These are phyloP conservation scores for Pocillopora verrucosa DNA, from an alignment of 64 coral and sea anemone genomes.

Conservation along the genomic window DNA sequence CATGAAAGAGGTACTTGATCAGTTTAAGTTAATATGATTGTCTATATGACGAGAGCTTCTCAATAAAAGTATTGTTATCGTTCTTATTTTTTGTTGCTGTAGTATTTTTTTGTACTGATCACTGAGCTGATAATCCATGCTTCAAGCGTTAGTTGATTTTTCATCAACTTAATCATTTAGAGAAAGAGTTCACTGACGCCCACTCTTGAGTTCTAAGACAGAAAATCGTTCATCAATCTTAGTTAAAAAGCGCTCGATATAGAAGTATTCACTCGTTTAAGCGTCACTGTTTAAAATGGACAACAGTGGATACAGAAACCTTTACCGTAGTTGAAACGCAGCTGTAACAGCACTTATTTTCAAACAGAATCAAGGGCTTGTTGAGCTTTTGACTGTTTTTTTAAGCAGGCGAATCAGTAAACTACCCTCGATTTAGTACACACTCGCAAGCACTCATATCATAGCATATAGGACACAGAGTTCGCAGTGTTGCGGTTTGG, in stretches of 20 bases:
- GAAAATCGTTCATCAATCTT: conserved; percentile 5
- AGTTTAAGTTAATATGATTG: too few relatives aligned
- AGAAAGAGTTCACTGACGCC: conserved; percentile 17
- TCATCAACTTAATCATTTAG: conserved; percentile 25
- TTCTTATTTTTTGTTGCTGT: background rate
- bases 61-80: background rate
- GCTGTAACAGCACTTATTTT: conserved; percentile 11
- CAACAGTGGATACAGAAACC: background rate
- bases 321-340: background rate
- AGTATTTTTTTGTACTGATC: background rate
- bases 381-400: background rate
- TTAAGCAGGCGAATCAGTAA: conserved; percentile 7
- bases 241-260: background rate
- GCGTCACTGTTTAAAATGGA: conserved; percentile 9
- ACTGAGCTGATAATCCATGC: background rate
- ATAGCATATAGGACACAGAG: conserved; percentile 2
- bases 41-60: background rate
- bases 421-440: background rate
- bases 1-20: too few relatives aligned
- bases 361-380: conserved; percentile 18
- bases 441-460: conserved; percentile 10
- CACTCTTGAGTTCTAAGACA: conserved; percentile 3
- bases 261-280: background rate
- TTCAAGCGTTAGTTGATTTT: conserved; percentile 12
- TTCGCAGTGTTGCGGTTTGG: background rate